Evolutionary conservation across 2,888 invertebrate species (phyloP).

Genomic region (Melieria crassipennis): DNA sequence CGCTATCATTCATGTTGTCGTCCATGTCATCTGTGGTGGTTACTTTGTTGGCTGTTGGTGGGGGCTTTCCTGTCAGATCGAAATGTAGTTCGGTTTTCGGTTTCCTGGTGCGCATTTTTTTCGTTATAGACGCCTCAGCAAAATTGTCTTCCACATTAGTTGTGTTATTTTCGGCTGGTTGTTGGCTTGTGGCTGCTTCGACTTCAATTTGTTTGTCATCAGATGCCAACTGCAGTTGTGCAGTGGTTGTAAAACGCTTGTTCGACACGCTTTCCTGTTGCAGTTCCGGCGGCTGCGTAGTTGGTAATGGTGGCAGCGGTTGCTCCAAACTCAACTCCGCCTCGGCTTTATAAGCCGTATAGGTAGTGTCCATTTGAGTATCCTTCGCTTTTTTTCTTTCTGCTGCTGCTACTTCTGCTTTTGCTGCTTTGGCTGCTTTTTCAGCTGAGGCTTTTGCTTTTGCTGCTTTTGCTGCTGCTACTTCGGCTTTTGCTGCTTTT

Average conservation of each 20-base stretch:
- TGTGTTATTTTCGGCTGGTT: background rate
- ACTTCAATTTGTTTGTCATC: slow-evolving; percentile 11
- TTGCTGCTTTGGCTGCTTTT: background rate
- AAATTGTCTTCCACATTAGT: background rate
- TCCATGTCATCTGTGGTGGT: slow-evolving; percentile 11
- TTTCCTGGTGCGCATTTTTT: background rate
- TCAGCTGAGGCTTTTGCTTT: no score
- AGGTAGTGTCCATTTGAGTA: slow-evolving; percentile 47
- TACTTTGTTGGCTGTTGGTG: background rate
- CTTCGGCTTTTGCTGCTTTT: no score
- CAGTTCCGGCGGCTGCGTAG: slow-evolving; percentile 47
- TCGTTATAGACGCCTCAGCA: background rate
- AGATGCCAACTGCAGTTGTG: slow-evolving; percentile 41
- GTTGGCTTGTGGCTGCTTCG: background rate
- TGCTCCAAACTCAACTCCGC: slow-evolving; percentile 37
- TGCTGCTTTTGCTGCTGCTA: no score
- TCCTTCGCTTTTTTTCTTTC: slow-evolving; percentile 29
- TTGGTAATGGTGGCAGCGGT: slow-evolving; percentile 50
- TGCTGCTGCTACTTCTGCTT: slow-evolving; percentile 13
- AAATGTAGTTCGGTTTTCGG: slow-evolving; percentile 34
- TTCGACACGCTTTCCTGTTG: background rate
- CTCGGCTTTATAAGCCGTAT: slow-evolving; percentile 43
- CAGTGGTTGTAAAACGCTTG: slow-evolving; percentile 43
- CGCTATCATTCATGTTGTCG: slow-evolving; percentile 22
- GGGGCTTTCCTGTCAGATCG: slow-evolving; percentile 27